Conservation (phyloP, 2,797 vertebrate species). For the Danio aesculapii region DNA sequence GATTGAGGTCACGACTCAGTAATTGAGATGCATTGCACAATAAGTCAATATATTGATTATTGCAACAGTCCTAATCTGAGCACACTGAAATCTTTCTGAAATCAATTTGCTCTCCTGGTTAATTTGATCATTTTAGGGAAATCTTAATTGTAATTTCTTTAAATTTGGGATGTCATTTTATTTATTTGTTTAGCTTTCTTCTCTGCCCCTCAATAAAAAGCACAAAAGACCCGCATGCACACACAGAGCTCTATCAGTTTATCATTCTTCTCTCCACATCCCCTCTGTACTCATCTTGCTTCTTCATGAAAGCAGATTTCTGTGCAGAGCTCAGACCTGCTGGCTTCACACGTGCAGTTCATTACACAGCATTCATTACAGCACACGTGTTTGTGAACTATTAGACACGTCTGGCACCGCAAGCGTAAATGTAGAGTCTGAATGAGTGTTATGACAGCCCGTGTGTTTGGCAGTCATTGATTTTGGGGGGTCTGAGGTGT, state of each 20-base stretch:
- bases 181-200: neutral
- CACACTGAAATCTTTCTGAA: too few species aligned
- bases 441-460: conserved; percentile 6
- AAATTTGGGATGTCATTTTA: too few species aligned
- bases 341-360: conserved; percentile 27
- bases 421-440: neutral
- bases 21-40: too few species aligned
- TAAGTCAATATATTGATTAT: too few species aligned
- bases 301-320: conserved; percentile 67
- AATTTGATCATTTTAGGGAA: too few species aligned
- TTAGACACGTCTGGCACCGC: neutral
- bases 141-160: too few species aligned
- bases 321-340: conserved; percentile 36
- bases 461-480: conserved; percentile 17
- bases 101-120: too few species aligned
- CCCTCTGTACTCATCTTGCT: conserved; percentile 67
- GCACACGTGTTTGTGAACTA: neutral
- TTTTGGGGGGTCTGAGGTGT: conserved; percentile 23
- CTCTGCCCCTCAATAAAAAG: neutral
- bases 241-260: neutral
- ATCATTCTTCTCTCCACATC: conserved; percentile 49
- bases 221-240: neutral
- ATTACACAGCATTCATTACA: conserved; percentile 16
- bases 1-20: too few species aligned
- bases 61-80: too few species aligned